phyloP scores from a whole-genome alignment of 2,888 invertebrate genomes.

The Patella pellucida region DNA sequence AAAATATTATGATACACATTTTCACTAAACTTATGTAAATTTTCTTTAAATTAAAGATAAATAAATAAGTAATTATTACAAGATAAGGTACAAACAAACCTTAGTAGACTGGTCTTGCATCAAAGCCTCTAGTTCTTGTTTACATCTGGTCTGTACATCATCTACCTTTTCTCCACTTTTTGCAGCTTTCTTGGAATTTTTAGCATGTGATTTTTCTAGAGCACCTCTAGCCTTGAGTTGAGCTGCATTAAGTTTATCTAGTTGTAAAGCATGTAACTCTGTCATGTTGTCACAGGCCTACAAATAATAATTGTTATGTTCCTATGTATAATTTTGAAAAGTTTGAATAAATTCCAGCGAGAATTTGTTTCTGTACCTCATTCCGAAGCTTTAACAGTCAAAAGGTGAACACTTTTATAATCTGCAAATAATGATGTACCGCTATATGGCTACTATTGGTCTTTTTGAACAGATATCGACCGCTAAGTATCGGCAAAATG shows the following conservation, averaged over 20 bases:
- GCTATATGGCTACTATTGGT: too few species aligned
- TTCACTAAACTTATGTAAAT: too few species aligned
- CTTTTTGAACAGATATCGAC: too few species aligned
- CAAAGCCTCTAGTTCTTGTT: conserved; percentile 24
- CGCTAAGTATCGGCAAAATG: too few species aligned
- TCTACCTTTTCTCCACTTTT: conserved; percentile 47
- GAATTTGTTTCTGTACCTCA: too few species aligned
- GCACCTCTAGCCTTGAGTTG: conserved; percentile 72
- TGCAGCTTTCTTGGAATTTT: conserved; percentile 67
- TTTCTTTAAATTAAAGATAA: too few species aligned
- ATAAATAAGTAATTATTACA: too few species aligned
- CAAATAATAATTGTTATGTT: conserved; percentile 11
- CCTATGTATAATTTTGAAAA: neutral
- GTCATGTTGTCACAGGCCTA: conserved; percentile 58
- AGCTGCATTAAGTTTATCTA: conserved; percentile 66
- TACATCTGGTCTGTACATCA: conserved; percentile 41
- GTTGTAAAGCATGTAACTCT: conserved; percentile 69
- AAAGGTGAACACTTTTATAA: neutral
- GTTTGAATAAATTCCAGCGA: too few species aligned
- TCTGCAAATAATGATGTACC: neutral
- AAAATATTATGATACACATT: too few species aligned
- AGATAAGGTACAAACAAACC: neutral
- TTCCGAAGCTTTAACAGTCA: neutral
- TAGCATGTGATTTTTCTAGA: conserved; percentile 68
- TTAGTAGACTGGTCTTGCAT: neutral